Percentiles rank a stretch among this genome's conserved stretches.
phyloP scores from a whole-genome alignment of 2,113 vertebrate species.

The Labrus mixtus region DNA sequence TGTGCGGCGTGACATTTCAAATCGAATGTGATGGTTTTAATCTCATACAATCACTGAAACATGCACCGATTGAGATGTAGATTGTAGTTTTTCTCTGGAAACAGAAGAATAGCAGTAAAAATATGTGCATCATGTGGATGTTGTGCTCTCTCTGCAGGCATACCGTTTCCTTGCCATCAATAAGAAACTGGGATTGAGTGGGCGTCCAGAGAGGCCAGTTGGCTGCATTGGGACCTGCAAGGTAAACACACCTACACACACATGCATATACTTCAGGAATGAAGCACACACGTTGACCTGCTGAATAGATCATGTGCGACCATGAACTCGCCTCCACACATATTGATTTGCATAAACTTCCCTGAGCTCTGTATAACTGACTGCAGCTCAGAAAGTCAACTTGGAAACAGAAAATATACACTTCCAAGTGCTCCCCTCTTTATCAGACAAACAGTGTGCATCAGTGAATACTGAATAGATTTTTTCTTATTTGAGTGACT shows the following conservation, averaged over 20 bases:
- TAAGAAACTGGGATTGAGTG: constrained; percentile 94
- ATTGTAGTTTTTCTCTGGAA: constrained; percentile 10
- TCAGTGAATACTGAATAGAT: constrained; percentile 40
- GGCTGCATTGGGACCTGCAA: constrained; percentile 98
- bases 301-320: constrained; percentile 36
- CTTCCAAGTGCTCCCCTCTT: not conserved
- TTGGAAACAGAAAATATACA: constrained; percentile 1
- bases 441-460: not conserved
- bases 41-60: constrained; percentile 19
- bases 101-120: constrained; percentile 12
- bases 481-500: constrained; percentile 14
- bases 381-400: constrained; percentile 12
- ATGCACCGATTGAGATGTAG: constrained; percentile 5
- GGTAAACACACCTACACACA: constrained; percentile 76
- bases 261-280: not conserved
- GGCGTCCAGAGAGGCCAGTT: constrained; percentile 94
- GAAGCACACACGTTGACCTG: too few relatives aligned
- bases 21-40: constrained; percentile 44
- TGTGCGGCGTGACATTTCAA: constrained; percentile 57
- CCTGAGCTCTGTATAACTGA: not conserved
- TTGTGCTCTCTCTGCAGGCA: constrained; percentile 83
- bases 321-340: constrained; percentile 8
- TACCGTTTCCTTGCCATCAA: constrained; percentile 95
- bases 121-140: not conserved
- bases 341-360: constrained; percentile 45